phyloP scores from a whole-genome alignment of 2,888 invertebrate genomes.

The Aspidapion aeneum region DNA sequence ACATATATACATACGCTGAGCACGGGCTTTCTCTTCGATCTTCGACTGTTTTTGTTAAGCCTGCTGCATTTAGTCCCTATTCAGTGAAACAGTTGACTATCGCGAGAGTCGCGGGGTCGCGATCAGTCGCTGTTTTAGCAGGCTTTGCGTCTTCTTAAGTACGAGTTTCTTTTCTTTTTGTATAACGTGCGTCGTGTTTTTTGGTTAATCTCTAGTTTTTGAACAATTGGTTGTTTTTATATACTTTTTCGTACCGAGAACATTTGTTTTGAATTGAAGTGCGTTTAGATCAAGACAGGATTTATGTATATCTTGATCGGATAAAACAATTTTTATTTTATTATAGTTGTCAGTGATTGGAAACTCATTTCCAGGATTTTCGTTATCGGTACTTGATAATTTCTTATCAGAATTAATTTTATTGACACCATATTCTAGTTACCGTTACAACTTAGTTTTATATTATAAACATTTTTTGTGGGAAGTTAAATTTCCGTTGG shows the following conservation, averaged over 20 bases:
- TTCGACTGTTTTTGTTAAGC: neutral
- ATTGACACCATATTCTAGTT: too few relatives aligned
- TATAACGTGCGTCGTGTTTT: neutral
- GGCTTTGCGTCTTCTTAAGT: neutral
- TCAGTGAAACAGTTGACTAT: neutral
- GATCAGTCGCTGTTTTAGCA: neutral
- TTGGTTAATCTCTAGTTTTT: too few relatives aligned
- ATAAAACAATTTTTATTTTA: too few relatives aligned
- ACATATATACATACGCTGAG: too few relatives aligned
- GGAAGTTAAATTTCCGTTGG: too few relatives aligned
- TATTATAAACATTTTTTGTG: too few relatives aligned
- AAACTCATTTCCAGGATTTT: neutral
- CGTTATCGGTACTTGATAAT: neutral
- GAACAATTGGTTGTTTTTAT: too few relatives aligned
- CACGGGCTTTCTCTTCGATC: neutral
- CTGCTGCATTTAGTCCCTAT: neutral
- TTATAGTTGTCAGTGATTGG: neutral
- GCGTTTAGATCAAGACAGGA: too few relatives aligned
- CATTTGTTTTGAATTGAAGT: too few relatives aligned
- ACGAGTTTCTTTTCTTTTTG: neutral
- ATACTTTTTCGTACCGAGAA: too few relatives aligned
- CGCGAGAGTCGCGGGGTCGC: neutral
- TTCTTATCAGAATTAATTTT: neutral
- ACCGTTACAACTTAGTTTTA: too few relatives aligned
- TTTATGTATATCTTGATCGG: too few relatives aligned